Percentiles rank a stretch among this genome's conserved stretches.
phyloP scores from a whole-genome alignment of 2,888 invertebrate genomes.

The Abrostola tripartita region DNA sequence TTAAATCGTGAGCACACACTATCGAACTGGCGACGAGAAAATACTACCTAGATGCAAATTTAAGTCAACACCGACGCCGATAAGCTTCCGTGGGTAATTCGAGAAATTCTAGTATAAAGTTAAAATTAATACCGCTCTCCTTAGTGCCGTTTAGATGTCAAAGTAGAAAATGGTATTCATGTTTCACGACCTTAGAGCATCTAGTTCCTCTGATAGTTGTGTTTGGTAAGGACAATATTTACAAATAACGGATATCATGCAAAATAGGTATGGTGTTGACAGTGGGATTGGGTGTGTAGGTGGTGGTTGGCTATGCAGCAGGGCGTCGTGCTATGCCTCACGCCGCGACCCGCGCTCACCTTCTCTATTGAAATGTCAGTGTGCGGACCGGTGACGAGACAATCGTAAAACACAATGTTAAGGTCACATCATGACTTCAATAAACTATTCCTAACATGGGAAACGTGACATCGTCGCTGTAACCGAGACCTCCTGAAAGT shows the following conservation, averaged over 20 bases:
- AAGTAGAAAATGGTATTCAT: slow-evolving; percentile 65
- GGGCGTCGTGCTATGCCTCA: slow-evolving; percentile 80
- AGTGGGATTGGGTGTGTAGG: slow-evolving; percentile 54
- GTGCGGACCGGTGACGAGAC: slow-evolving; percentile 85
- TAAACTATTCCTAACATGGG: slow-evolving; percentile 85
- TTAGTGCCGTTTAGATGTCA: slow-evolving; percentile 60
- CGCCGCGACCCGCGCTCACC: slow-evolving; percentile 85
- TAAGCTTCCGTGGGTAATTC: slow-evolving; percentile 79
- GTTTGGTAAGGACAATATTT: slow-evolving; percentile 61
- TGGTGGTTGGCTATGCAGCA: slow-evolving; percentile 67
- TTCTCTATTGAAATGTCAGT: slow-evolving; percentile 88
- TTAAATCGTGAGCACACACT: slow-evolving; percentile 87
- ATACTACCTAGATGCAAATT: slow-evolving; percentile 84
- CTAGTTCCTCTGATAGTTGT: slow-evolving; percentile 60
- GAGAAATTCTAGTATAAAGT: slow-evolving; percentile 70
- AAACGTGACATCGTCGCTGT: slow-evolving; percentile 85
- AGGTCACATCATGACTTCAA: slow-evolving; percentile 88
- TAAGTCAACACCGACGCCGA: slow-evolving; percentile 80
- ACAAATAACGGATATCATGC: slow-evolving; percentile 63
- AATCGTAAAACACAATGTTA: slow-evolving; percentile 88
- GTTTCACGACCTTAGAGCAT: slow-evolving; percentile 66
- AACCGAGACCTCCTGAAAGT: slow-evolving; percentile 82
- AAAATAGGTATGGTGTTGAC: slow-evolving; percentile 63
- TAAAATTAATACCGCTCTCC: slow-evolving; percentile 70
- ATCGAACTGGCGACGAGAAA: slow-evolving; percentile 81